These are phyloP conservation scores for Tokudaia muenninki DNA, from an alignment of 2,797 vertebrate genomes.

Conservation along the genomic window DNA sequence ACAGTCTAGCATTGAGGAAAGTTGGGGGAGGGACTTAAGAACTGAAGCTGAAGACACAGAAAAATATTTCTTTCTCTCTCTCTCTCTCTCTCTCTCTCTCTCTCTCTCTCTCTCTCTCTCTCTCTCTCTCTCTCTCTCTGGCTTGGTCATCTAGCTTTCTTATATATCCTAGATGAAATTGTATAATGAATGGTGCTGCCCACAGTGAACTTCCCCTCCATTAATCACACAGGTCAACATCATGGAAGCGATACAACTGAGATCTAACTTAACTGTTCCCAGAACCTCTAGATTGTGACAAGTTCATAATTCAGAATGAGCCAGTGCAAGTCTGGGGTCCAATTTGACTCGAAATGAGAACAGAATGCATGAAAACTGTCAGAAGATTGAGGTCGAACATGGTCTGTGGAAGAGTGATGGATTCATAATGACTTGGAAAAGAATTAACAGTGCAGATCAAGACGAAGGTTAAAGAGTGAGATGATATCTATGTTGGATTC, in stretches of 20 bases:
- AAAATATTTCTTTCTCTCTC: neutral
- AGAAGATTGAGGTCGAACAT: neutral
- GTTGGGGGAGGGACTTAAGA: neutral
- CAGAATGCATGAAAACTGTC: neutral
- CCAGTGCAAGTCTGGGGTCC: accelerated
- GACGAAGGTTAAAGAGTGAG: neutral
- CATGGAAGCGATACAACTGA: neutral
- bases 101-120: neutral
- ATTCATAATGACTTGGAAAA: neutral
- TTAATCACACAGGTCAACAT: neutral
- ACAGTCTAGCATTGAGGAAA: neutral
- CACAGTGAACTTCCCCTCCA: neutral
- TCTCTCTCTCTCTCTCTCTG: neutral
- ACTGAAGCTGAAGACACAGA: neutral
- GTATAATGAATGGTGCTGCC: neutral
- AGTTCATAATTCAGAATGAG: neutral
- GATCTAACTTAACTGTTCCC: neutral
- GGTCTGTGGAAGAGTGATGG: neutral
- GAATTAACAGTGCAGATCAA: neutral
- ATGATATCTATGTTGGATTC: neutral
- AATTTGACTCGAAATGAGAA: neutral
- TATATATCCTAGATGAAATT: neutral
- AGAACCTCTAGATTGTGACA: neutral
- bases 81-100: neutral
- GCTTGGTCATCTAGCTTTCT: neutral